phyloP scores from a whole-genome alignment of 2,113 vertebrate genomes.

The Sprattus sprattus region DNA sequence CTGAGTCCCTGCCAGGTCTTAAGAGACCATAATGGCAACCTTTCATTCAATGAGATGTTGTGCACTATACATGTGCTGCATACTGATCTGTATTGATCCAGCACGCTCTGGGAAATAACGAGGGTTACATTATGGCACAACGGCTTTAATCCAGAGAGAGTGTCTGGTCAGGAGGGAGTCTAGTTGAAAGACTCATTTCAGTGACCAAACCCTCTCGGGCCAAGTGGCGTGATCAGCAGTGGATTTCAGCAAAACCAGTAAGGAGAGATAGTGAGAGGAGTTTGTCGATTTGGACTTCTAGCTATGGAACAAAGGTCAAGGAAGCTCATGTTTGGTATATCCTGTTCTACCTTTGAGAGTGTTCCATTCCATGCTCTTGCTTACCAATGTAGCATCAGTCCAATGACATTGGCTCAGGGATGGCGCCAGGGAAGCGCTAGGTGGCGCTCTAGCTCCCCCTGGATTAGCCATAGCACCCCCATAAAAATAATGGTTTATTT shows the following conservation, averaged over 20 bases:
- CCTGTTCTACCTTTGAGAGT: background rate
- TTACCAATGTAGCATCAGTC: background rate
- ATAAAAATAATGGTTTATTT: too few species aligned
- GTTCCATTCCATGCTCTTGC: background rate
- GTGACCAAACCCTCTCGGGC: background rate
- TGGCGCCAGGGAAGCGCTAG: too few species aligned
- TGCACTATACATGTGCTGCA: constrained; percentile 37
- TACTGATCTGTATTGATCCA: constrained; percentile 49
- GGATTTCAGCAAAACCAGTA: constrained; percentile 7
- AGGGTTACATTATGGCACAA: constrained; percentile 43
- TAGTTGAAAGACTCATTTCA: background rate
- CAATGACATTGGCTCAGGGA: background rate
- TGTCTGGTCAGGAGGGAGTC: constrained; percentile 4
- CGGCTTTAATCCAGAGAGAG: constrained; percentile 43
- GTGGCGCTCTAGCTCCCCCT: too few species aligned
- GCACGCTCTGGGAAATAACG: constrained; percentile 44
- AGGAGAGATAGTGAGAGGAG: background rate
- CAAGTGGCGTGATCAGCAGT: background rate
- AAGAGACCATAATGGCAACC: constrained; percentile 49
- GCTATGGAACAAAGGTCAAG: background rate
- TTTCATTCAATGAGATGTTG: constrained; percentile 46
- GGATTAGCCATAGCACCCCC: too few species aligned
- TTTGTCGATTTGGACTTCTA: background rate
- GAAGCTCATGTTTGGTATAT: background rate
- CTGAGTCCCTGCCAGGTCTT: constrained; percentile 44